Evolutionary conservation across 2,797 vertebrate species (phyloP), one percentile per base, ranked within the genome.

Genomic region (Enteromius anoplus): DNA sequence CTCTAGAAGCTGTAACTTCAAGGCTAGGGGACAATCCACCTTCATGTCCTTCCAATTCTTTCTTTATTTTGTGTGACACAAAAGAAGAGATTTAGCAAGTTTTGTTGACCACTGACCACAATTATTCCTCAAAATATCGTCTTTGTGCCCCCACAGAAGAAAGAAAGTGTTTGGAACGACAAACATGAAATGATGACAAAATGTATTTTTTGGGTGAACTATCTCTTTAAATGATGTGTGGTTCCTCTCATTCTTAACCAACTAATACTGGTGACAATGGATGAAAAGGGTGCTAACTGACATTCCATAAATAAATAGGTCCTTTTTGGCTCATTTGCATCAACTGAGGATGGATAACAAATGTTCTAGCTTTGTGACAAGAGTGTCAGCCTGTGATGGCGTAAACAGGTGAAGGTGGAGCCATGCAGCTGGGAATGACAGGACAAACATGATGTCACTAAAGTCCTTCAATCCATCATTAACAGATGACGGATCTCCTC

Each of bases 371-470:
- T 84, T 84, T 80, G 71, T 75, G 68, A 78, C 62, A 68, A 81
- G 45, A 79, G 69, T 62, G 65, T 80, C 84, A 77, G 84, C 37
- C 49, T 51, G 42, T 49, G 55, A 71, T 72, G 78, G 66, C 80
- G 21, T 32, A 75, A 76, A 77, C 79, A 84, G 84, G 55, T 84
- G 72, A 55, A 60, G 77, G 55, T 49, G 47, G 70, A 85, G 69
- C 70, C 64, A 90, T 89, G 45, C 88, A 95, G 92, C 92, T 94
- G 93, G 88, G 85, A 80, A 68, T 94, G 93, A 95, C 94, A 95
- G 91, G 88, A 83, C 66, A 79, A 80, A 83, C 86, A 79, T 87
- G 88, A 85, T 88, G 81, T 76, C 69, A 76, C 85, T 85, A 85
- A 92, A 92, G 85, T 90, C 87, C 83, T 87, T 84, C 85, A 87